Base-by-base conservation (phyloP, 2,797 vertebrate genomes). In the Sphaeramia orbicularis region DNA sequence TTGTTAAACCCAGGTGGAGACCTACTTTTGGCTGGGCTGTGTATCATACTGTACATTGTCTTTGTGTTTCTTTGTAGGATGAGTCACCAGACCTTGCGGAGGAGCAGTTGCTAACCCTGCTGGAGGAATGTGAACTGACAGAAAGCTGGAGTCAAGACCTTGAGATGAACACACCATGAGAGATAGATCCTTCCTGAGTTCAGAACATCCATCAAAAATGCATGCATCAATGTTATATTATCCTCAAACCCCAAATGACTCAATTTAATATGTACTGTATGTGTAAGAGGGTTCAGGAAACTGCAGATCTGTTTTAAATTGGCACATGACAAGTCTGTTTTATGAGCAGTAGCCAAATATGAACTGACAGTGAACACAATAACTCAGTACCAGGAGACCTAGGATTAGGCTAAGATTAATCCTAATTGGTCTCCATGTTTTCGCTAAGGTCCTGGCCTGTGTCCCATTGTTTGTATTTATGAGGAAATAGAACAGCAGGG, bases 51-150 rank as follows among this genome's bases (percentile, higher is more conserved):
- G 32, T 35, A 21, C 35, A 24, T 55, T 18, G 37, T 38, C 2
- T 74, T 55, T 58, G 12, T 76, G 44, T 74, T 6, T 48, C 48
- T 15, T 47, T 80, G 49, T 92, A 96, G 95, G 49, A 81, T 57
- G 91, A 92, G 61, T 75, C 85, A 63, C 68, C 86, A 58, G 75
- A 0, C 4, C 81, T 96, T 21, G 91, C 92, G 44, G 93, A 96
- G 81, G 92, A 95, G 73, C 94, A 95, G 86, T 80, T 97, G 62
- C 94, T 88, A 49, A 75, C 61, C 81, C 95, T 97, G 86, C 88
- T 99, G 92, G 90, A 93, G 73, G 93, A 94, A 80, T 96, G 94
- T 78, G 86, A 93, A 72, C 84, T 89, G 77, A 71, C 78, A 53
- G 80, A 88, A 83, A 92, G 84, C 72, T 85, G 89, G 86, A 76